A percentile compares a stretch with the other conserved stretches of the same genome.
Conservation (phyloP, 2,113 vertebrate genomes). For the Ceyx cyanopectus region DNA sequence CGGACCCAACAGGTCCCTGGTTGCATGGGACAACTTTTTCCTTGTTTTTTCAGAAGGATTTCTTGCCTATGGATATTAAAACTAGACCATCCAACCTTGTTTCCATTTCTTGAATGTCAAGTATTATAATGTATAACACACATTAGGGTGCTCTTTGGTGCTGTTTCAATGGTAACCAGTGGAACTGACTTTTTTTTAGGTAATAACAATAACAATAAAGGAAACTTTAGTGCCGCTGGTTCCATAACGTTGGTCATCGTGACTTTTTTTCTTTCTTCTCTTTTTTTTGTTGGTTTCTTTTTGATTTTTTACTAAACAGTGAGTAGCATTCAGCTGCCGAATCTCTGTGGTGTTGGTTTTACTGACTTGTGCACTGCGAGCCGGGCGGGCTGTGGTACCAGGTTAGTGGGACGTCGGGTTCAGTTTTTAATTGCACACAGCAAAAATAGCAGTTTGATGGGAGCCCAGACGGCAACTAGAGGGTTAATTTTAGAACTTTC, state of each 20-base stretch:
- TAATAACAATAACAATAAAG: conserved; percentile 61
- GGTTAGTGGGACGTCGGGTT: neutral
- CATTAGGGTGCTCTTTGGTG: conserved; percentile 83
- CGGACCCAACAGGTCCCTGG: neutral
- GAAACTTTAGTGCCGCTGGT: conserved; percentile 56
- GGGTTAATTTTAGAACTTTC: conserved; percentile 82
- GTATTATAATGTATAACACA: conserved; percentile 75
- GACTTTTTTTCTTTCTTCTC: conserved; percentile 25
- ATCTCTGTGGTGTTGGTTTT: conserved; percentile 47
- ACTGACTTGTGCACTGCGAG: conserved; percentile 20
- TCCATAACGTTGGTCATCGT: conserved; percentile 61
- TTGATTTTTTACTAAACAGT: conserved; percentile 28
- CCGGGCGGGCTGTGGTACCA: neutral
- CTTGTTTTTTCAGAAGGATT: conserved; percentile 16
- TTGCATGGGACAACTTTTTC: conserved; percentile 21
- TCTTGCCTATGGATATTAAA: conserved; percentile 59
- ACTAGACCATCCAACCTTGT: conserved; percentile 74
- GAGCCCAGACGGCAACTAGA: conserved; percentile 75
- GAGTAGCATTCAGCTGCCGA: conserved; percentile 41
- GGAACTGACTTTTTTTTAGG: conserved; percentile 48
- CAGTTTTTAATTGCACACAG: conserved; percentile 27
- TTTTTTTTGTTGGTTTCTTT: neutral
- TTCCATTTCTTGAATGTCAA: conserved; percentile 80
- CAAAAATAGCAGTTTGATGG: conserved; percentile 50
- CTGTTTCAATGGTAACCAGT: conserved; percentile 78